A percentile compares a stretch with the other conserved stretches of the same genome.
Evolutionary conservation across 2,888 invertebrate genomes (phyloP).

Genomic region (Archips xylosteana): DNA sequence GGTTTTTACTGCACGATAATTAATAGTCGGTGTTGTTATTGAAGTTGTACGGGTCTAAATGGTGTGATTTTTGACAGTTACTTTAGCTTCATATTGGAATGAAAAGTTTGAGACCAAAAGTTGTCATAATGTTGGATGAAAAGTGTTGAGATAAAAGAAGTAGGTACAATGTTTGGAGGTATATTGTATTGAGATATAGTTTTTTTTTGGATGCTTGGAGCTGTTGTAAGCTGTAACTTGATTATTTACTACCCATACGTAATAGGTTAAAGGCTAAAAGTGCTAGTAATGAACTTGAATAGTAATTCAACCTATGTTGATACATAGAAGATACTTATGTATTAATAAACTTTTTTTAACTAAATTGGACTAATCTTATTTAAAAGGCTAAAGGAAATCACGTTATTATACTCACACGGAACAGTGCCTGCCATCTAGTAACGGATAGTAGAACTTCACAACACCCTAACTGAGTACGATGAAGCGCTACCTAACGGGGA

Average conservation of each 20-base stretch:
- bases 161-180: neutral
- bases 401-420: neutral
- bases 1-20: conserved; percentile 44
- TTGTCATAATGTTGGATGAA: neutral
- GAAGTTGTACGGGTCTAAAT: conserved; percentile 15
- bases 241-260: no score
- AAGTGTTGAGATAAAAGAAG: neutral
- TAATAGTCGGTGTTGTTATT: conserved; percentile 32
- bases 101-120: neutral
- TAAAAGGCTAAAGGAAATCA: no score
- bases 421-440: conserved; percentile 25
- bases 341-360: no score
- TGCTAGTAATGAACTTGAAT: no score
- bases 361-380: no score
- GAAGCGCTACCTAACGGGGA: conserved; percentile 50
- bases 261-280: no score
- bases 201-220: no score
- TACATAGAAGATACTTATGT: no score
- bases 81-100: neutral
- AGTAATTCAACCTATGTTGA: no score
- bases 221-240: no score
- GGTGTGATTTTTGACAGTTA: conserved; percentile 1
- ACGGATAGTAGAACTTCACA: conserved; percentile 14
- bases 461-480: neutral
- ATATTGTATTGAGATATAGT: no score